These are phyloP conservation scores for Sialis lutaria DNA, from an alignment of 2,888 invertebrate species.

Conservation along the genomic window DNA sequence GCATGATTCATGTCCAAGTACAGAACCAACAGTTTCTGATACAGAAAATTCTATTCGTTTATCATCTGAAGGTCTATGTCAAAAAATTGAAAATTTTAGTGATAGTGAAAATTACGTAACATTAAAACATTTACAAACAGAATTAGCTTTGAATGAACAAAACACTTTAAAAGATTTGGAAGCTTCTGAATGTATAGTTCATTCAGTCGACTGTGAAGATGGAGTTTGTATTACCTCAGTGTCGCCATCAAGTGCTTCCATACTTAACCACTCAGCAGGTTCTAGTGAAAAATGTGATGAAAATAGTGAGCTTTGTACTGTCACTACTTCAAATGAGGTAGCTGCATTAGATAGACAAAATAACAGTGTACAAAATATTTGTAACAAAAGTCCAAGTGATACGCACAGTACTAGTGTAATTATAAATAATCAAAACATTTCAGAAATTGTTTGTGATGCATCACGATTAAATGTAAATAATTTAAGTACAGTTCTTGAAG, in stretches of 20 bases:
- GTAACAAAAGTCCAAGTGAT: conserved; percentile 14
- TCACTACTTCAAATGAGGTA: background rate
- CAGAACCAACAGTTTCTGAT: conserved; percentile 4
- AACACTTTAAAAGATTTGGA: conserved; percentile 10
- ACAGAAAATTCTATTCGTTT: conserved; percentile 10
- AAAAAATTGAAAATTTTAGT: conserved; percentile 6
- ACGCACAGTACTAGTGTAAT: conserved; percentile 29
- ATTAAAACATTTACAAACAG: conserved; percentile 23
- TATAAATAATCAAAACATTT: conserved; percentile 13
- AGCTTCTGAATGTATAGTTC: conserved; percentile 14
- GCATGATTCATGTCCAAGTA: conserved; percentile 3
- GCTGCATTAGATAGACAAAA: conserved; percentile 2
- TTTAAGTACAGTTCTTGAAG: conserved; percentile 41
- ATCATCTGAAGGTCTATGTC: conserved; percentile 3
- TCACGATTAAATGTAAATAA: conserved; percentile 19
- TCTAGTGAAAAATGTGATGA: conserved; percentile 19
- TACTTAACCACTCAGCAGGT: conserved; percentile 25
- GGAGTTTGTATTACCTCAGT: conserved; percentile 13
- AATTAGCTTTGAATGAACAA: conserved; percentile 19
- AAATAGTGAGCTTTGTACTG: background rate
- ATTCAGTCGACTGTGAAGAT: conserved; percentile 14
- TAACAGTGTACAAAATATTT: background rate
- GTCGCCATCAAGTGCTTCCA: conserved; percentile 16
- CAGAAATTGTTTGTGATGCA: conserved; percentile 7
- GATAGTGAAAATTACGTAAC: conserved; percentile 24